A percentile compares a stretch with the other conserved stretches of the same genome.
phyloP scores from a whole-genome alignment of 1,140 invertebrate genomes.

The Zaprionus davidi region DNA sequence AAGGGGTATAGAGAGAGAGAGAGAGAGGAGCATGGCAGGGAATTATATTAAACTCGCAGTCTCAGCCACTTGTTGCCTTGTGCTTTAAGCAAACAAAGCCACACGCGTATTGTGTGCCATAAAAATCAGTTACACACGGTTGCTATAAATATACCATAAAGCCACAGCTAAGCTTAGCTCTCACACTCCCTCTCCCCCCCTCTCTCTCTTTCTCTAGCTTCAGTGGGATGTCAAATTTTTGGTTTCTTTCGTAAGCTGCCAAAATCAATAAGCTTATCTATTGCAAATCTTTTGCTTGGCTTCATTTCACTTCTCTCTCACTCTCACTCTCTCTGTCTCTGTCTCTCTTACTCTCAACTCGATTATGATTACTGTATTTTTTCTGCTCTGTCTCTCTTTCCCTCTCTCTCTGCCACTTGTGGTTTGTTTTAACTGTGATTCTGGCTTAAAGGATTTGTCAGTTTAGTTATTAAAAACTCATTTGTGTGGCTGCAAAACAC shows the following conservation, averaged over 20 bases:
- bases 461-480: conserved; percentile 81
- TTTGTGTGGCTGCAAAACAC: conserved; percentile 39
- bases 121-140: not conserved
- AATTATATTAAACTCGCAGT: conserved; percentile 17
- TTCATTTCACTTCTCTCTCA: not conserved
- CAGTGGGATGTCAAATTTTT: not conserved
- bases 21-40: not conserved
- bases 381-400: not conserved
- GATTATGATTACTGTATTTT: conserved; percentile 1
- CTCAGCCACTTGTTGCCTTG: not conserved
- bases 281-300: not conserved
- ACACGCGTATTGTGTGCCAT: not conserved
- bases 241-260: not conserved
- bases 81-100: not conserved
- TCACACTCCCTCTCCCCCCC: too few species aligned
- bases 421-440: conserved; percentile 12
- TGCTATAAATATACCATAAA: not conserved
- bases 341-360: not conserved
- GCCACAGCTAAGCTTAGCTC: too few species aligned
- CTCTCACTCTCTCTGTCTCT: not conserved
- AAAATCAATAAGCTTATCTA: conserved; percentile 4
- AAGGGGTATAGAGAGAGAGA: not conserved
- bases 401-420: not conserved
- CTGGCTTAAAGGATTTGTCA: conserved; percentile 73
- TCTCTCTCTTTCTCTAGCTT: not conserved